These are phyloP conservation scores for Taeniopygia guttata DNA, from an alignment of 2,797 vertebrate genomes.

Conservation along the genomic window DNA sequence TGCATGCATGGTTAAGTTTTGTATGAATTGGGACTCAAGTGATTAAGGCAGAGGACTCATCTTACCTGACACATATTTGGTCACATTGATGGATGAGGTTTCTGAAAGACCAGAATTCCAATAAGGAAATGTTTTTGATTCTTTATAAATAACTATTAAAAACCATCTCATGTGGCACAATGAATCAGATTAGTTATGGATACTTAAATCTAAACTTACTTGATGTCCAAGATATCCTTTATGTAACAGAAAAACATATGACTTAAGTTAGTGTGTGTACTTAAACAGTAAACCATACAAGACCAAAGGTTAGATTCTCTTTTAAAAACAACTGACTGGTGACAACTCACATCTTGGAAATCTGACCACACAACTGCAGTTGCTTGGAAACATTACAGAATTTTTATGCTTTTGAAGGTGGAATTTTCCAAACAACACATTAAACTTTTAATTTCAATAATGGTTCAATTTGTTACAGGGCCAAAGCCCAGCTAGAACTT, in stretches of 20 bases:
- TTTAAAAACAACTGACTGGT: neutral
- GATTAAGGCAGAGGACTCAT: neutral
- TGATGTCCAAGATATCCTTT: neutral
- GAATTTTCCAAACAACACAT: neutral
- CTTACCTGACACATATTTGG: neutral
- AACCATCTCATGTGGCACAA: neutral
- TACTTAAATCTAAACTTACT: neutral
- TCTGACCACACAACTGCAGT: neutral
- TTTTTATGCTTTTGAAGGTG: neutral
- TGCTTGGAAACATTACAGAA: neutral
- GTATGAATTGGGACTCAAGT: neutral
- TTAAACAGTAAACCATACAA: neutral
- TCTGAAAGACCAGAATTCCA: neutral
- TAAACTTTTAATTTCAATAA: neutral
- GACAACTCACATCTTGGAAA: neutral
- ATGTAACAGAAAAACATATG: neutral
- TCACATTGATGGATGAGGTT: neutral
- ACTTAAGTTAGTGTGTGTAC: neutral
- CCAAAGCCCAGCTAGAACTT: neutral
- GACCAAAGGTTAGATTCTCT: neutral
- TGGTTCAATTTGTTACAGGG: neutral
- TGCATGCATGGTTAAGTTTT: neutral
- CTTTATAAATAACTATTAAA: neutral
- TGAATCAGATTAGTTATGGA: neutral
- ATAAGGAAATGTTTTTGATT: neutral